Conservation (phyloP, 2,797 vertebrate species). For the Miichthys miiuy region DNA sequence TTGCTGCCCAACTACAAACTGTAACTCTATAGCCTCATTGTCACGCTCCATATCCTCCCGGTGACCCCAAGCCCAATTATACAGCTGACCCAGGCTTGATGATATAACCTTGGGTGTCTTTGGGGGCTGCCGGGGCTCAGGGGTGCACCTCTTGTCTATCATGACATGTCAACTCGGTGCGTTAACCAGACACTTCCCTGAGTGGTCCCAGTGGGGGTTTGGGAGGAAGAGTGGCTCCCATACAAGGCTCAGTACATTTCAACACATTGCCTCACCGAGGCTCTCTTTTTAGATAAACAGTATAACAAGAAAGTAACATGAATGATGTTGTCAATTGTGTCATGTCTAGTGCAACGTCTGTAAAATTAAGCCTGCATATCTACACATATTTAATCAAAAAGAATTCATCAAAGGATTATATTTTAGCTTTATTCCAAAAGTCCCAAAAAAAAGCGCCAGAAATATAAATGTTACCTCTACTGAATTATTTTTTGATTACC, state of each 20-base stretch:
- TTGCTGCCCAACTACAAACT: conserved; percentile 68
- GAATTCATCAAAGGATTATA: not conserved
- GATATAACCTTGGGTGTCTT: conserved; percentile 85
- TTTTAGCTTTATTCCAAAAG: not conserved
- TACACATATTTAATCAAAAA: not conserved
- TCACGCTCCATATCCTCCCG: conserved; percentile 84
- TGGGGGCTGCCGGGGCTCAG: conserved; percentile 75
- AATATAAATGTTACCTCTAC: conserved; percentile 12
- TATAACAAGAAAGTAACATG: conserved; percentile 12
- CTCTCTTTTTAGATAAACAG: conserved; percentile 27
- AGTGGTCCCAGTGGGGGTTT: conserved; percentile 76
- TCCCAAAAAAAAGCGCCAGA: not conserved
- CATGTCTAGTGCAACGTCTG: not conserved
- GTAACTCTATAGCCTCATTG: conserved; percentile 86
- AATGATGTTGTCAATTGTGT: not conserved
- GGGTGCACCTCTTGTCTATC: conserved; percentile 81
- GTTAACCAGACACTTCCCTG: conserved; percentile 88
- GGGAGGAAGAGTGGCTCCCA: conserved; percentile 60
- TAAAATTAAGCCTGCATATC: not conserved
- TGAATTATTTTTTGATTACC: conserved; percentile 38
- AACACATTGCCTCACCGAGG: conserved; percentile 27
- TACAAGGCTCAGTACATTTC: conserved; percentile 37
- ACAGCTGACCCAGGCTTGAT: conserved; percentile 86
- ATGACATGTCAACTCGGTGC: conserved; percentile 78
- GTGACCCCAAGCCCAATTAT: conserved; percentile 86